phyloP scores from a whole-genome alignment of 2,113 vertebrate genomes.

The Takifugu flavidus region DNA sequence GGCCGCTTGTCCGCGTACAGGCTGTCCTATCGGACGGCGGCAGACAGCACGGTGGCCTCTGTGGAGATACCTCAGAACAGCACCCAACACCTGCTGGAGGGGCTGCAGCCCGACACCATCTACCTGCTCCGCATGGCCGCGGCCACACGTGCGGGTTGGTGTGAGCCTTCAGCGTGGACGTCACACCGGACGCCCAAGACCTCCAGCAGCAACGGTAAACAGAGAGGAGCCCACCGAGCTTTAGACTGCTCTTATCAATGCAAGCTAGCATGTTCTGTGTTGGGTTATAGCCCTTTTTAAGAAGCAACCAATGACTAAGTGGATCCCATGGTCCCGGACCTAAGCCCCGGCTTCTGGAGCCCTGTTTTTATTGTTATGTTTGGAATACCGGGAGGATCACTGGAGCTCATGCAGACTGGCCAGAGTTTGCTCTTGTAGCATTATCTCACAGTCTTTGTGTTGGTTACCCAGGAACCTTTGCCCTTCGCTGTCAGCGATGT shows the following conservation, averaged over 20 bases:
- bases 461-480: slow-evolving; percentile 76
- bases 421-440: slow-evolving; percentile 61
- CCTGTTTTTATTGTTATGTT: slow-evolving; percentile 15
- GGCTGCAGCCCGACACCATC: slow-evolving; percentile 84
- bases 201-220: slow-evolving; percentile 85
- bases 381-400: slow-evolving; percentile 27
- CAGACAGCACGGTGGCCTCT: slow-evolving; percentile 77
- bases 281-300: not conserved
- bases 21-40: slow-evolving; percentile 85
- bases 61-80: slow-evolving; percentile 81
- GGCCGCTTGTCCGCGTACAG: slow-evolving; percentile 86
- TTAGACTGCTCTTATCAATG: not conserved
- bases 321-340: not conserved
- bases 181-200: slow-evolving; percentile 91
- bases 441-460: slow-evolving; percentile 73
- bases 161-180: slow-evolving; percentile 90
- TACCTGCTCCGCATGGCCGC: slow-evolving; percentile 91
- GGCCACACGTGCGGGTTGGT: slow-evolving; percentile 89
- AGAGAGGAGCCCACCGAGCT: not conserved
- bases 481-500: slow-evolving; percentile 73
- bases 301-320: not conserved
- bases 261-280: not conserved
- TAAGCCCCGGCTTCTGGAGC: slow-evolving; percentile 9
- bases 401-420: slow-evolving; percentile 34
- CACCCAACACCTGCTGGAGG: slow-evolving; percentile 80